A percentile compares a stretch with the other conserved stretches of the same genome.
Evolutionary conservation across 2,888 invertebrate genomes (phyloP).

Genomic region (Nebria brevicollis): DNA sequence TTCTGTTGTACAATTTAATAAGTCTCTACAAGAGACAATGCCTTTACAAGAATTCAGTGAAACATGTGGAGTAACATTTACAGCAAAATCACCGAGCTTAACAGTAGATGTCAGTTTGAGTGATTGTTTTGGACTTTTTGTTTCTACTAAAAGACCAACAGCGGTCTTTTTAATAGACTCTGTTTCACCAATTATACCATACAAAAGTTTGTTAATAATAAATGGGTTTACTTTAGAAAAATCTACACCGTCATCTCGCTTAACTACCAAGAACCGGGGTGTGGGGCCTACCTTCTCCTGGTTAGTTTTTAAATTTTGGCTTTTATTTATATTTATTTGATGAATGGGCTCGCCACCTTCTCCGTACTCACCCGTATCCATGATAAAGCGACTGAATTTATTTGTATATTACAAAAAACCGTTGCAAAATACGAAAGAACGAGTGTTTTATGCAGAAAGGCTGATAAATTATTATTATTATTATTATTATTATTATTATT

Average conservation of each 20-base stretch:
- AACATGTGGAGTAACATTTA: not conserved
- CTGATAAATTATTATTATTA: too few species aligned
- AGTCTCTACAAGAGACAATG: constrained; percentile 49
- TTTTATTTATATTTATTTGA: too few species aligned
- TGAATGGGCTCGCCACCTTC: too few species aligned
- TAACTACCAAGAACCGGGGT: constrained; percentile 8
- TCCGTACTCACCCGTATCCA: too few species aligned
- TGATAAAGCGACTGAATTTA: too few species aligned
- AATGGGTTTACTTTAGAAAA: constrained; percentile 11
- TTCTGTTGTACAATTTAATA: constrained; percentile 48
- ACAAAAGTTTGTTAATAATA: not conserved
- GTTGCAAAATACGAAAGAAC: too few species aligned
- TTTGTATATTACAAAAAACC: too few species aligned
- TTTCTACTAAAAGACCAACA: constrained; percentile 3
- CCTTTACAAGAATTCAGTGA: constrained; percentile 48
- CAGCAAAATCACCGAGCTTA: not conserved
- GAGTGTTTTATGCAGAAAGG: too few species aligned
- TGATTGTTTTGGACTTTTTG: not conserved
- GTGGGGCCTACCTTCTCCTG: not conserved
- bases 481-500: too few species aligned
- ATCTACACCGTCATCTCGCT: constrained; percentile 12
- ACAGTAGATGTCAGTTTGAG: constrained; percentile 19
- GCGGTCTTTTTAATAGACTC: not conserved
- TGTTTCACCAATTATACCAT: not conserved
- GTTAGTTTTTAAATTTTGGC: not conserved